Percentiles rank a stretch among this genome's conserved stretches.
Conservation (phyloP, 2,113 vertebrate genomes). For the Myanophis thanlyinensis region DNA sequence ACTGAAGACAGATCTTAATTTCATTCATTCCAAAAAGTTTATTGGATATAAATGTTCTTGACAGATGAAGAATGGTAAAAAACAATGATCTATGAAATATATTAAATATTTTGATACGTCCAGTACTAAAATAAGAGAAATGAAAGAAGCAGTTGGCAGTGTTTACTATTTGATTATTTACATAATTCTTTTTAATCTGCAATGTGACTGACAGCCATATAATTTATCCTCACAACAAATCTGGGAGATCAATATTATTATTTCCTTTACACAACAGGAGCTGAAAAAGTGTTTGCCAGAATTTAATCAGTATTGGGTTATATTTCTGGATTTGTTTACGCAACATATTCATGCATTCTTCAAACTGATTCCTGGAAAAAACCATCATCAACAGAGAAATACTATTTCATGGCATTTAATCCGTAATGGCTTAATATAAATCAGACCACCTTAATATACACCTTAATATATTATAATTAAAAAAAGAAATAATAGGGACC, state of each 20-base stretch:
- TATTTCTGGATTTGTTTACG: background rate
- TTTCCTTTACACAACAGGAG: background rate
- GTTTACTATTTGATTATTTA: background rate
- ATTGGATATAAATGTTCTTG: background rate
- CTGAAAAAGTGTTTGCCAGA: background rate
- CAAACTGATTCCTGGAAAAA: background rate
- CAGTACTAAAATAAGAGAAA: background rate
- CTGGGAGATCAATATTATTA: background rate
- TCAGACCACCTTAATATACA: no score
- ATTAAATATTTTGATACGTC: background rate
- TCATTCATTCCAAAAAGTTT: background rate
- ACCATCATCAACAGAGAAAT: background rate
- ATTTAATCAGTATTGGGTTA: background rate
- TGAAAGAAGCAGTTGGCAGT: background rate
- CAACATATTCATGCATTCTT: background rate
- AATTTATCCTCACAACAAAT: background rate
- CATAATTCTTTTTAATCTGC: slow-evolving; percentile 1
- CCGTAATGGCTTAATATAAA: background rate
- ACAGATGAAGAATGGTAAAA: background rate
- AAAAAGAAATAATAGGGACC: background rate
- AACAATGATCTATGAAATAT: background rate
- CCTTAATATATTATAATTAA: background rate
- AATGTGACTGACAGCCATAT: background rate
- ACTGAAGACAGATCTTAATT: background rate
- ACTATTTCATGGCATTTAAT: background rate